Conservation (phyloP, 2,797 vertebrate species). For the Fratercula arctica region DNA sequence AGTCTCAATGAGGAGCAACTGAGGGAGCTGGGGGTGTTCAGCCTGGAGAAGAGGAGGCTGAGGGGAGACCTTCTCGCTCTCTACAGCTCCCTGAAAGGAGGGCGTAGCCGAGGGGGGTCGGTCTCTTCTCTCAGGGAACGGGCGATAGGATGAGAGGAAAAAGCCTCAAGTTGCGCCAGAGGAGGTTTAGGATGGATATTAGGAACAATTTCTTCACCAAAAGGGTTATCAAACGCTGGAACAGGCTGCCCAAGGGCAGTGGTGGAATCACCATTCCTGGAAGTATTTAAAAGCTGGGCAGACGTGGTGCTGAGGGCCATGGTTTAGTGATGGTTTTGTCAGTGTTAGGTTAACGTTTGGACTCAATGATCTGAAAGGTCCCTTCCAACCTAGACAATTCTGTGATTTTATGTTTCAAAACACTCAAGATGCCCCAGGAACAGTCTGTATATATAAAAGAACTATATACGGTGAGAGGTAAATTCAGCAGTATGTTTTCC, state of each 20-base stretch:
- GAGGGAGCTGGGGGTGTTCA: background rate
- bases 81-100: background rate
- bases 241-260: background rate
- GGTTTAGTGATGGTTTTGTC: background rate
- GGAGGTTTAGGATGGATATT: background rate
- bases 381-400: background rate
- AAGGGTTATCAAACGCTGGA: background rate
- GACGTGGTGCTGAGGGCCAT: background rate
- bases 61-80: background rate
- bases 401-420: background rate
- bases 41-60: background rate
- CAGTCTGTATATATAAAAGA: background rate
- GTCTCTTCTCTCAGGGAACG: background rate
- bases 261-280: background rate
- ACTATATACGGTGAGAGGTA: background rate
- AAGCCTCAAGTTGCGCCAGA: background rate
- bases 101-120: background rate
- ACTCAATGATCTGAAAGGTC: background rate
- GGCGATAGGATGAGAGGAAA: background rate
- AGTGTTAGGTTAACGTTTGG: background rate
- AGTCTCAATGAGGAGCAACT: background rate
- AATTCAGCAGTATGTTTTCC: background rate
- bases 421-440: background rate
- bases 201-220: background rate
- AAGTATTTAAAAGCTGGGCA: background rate